Base-by-base conservation (phyloP, 1,140 invertebrate genomes). In the Drosophila lacteicornis region DNA sequence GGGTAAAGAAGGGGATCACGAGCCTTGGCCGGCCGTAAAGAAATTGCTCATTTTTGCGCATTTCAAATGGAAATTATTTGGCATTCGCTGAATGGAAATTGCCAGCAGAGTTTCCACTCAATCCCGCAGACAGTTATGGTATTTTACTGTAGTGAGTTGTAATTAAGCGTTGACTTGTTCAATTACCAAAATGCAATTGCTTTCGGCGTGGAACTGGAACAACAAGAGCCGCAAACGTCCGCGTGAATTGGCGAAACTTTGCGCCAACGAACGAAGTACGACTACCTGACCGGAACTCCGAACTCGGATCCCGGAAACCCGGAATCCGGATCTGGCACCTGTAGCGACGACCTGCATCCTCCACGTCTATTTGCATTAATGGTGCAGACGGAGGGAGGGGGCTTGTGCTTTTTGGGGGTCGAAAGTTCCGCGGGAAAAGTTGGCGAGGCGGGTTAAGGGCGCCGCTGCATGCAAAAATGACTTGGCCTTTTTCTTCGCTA, bases 111-210 rank as follows among this genome's bases (percentile, higher is more conserved):
- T 57, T 57, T 67, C 62, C 66, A 61, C 49, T 75, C 62, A 62
- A 53, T 69, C 69, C 57, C 62, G 33, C 83, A 80, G 83, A 87
- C 83, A 79, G 75, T 87, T 87, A 87, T 87, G 84, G 69, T 53
- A 70, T 83, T 78, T 71, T 80, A 75, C 68, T 70, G 81, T 80
- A 75, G 84, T 75, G 63, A 79, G 79, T 43, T 45, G 87, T 87
- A 87, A 87, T 87, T 87, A 87, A 87, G 84, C 84, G 84, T 80
- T 88, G 84, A 87, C 84, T 87, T 87, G 84, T 87, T 88, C 84
- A 88, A 87, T 87, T 88, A 87, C 84, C 84, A 88, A 83, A 87
- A 87, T 80, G 84, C 84, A 87, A 87, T 87, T 87, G 84, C 84
- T 84, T 87, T 87, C 66, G 79, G 76, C 80, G 45, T 77, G 51